Evolutionary conservation across 2,113 vertebrate species (phyloP), one percentile per base, ranked within the genome.

Genomic region (Cyphomyrus plagiostoma): DNA sequence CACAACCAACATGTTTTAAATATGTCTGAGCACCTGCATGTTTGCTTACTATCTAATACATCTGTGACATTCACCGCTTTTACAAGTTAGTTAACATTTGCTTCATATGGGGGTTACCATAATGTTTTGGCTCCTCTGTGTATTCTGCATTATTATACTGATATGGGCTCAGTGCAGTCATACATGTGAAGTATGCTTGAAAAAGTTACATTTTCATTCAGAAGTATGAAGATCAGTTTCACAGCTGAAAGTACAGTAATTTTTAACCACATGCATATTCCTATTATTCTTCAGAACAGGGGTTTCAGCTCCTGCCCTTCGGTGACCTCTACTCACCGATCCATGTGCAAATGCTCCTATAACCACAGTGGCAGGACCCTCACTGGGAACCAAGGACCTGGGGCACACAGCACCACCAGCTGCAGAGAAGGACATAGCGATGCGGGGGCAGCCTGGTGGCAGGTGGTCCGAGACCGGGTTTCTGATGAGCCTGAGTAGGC

Each of bases 311-410:
- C 35, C 45, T n/a, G 42, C 8, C n/a, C 46, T 30, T 30, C 9
- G 42, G 46, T 85, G 3, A 85, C 42, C 39, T 85, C 21, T 48
- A 92, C 97, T 96, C 92, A 99, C 98, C 84, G 96, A 94, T 86
- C 98, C 98, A 0, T 99, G 98, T 89, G 98, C 98, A 92, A 99
- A 99, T 2, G 98, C 98, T 90, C 98, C 98, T 19, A 99, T 95
- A 88, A 99, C 97, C 1, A 99, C 92, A 19, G 97, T 95, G 74
- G 97, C 93, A 2, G 98, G 97, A 10, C 98, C 96, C 0, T 91
- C 95, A 6, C 94, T 80, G 42, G 98, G 97, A 85, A 97, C 97
- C 87, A 99, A 30, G 1, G 97, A 91, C 3, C 97, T 95, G 26
- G 96, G 92, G 35, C 90, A 95, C 77, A 91, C 97, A 62, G 48